phyloP scores from a whole-genome alignment of 1,140 invertebrate genomes.

The Drosophila sproati region DNA sequence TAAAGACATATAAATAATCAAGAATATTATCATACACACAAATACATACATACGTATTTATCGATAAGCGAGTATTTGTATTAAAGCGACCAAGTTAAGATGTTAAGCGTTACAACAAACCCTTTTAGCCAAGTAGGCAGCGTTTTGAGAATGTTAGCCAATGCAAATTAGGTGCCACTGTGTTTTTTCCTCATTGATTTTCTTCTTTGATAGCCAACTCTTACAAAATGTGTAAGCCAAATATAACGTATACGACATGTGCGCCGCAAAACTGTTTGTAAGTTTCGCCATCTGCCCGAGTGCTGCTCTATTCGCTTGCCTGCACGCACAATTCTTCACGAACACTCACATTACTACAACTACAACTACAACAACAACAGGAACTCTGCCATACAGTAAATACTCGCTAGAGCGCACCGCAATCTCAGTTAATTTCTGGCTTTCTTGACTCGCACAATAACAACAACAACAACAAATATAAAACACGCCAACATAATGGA shows the following conservation, averaged over 20 bases:
- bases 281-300: slow-evolving; percentile 51
- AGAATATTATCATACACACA: neutral
- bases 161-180: slow-evolving; percentile 49
- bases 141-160: slow-evolving; percentile 71
- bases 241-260: slow-evolving; percentile 74
- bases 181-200: slow-evolving; percentile 25
- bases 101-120: slow-evolving; percentile 26
- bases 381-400: slow-evolving; percentile 58
- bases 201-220: slow-evolving; percentile 62
- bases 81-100: slow-evolving; percentile 41
- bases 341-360: slow-evolving; percentile 26
- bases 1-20: slow-evolving; percentile 5
- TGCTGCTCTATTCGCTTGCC: slow-evolving; percentile 61
- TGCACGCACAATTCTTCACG: slow-evolving; percentile 59
- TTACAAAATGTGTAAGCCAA: slow-evolving; percentile 70
- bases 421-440: slow-evolving; percentile 63
- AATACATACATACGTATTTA: slow-evolving; percentile 15
- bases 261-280: slow-evolving; percentile 70
- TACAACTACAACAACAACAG: slow-evolving; percentile 29
- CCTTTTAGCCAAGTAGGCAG: slow-evolving; percentile 63
- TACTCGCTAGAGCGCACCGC: slow-evolving; percentile 71
- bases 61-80: slow-evolving; percentile 9
- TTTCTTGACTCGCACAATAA: slow-evolving; percentile 59
- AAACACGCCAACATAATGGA: slow-evolving; percentile 42
- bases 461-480: neutral